phyloP scores from a whole-genome alignment of 2,888 invertebrate species.

The Amorpha juglandis region DNA sequence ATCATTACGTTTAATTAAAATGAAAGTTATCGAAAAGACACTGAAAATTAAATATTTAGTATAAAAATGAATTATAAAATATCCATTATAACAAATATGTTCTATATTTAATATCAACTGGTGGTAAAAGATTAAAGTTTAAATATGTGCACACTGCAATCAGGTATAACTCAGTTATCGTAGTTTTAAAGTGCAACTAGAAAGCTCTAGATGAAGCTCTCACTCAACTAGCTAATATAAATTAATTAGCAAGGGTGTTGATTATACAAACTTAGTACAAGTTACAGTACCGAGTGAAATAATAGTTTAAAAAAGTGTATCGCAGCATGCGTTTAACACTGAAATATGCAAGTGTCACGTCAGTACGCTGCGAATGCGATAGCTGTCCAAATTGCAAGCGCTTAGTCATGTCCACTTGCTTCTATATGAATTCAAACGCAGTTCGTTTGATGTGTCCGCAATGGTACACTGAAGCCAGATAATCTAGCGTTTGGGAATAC shows the following conservation, averaged over 20 bases:
- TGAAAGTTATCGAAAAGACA: no score
- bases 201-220: no score
- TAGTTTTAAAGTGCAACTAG: no score
- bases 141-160: no score
- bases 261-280: not conserved
- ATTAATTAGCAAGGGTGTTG: not conserved
- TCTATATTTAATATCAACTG: no score
- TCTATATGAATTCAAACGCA: slow-evolving; percentile 42
- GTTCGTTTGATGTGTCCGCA: slow-evolving; percentile 17
- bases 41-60: no score
- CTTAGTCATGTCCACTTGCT: slow-evolving; percentile 59
- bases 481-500: not conserved
- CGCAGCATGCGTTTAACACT: slow-evolving; percentile 53
- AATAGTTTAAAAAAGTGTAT: slow-evolving; percentile 38
- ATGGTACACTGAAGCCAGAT: not conserved
- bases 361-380: slow-evolving; percentile 57
- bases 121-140: no score
- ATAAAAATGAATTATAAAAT: no score
- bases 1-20: no score
- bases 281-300: not conserved
- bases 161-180: no score
- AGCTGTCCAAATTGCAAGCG: slow-evolving; percentile 64
- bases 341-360: slow-evolving; percentile 75
- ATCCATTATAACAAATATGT: no score
- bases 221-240: not conserved